Evolutionary conservation across 64 coral and sea anemone species (phyloP), one percentile per base, ranked within the genome.

Genomic region (Pocillopora verrucosa): DNA sequence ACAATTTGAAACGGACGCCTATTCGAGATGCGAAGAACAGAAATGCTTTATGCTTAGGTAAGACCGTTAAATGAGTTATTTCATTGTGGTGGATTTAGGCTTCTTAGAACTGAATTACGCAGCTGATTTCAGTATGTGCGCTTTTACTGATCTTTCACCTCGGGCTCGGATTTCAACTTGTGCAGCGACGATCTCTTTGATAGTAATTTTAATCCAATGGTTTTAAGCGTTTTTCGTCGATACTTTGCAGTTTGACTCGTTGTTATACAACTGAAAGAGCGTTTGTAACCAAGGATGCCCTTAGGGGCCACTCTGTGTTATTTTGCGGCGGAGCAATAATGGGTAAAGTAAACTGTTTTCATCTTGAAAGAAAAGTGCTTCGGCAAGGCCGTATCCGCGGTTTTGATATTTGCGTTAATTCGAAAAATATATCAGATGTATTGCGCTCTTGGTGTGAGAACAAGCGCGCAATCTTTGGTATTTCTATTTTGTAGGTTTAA

Each of bases 21-120:
- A 90, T 96, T 61, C 94, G 91, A 24, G 83, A 96, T 74, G 94
- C 94, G 17, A 30, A 25, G 26, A 87, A 90, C 34, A 86, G 91
- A 36, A 89, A 93, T 64, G 94, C 94, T 9, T 89, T 93, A 3
- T 96, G 94, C 74, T 77, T 96, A 64, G 94, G 94, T 96, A 60
- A 93, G 94, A 84, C 22, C 11, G 65, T n/a, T 92, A 56, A 62
- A 75, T 76, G 34, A 51, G 79, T 86, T 24, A 57, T 67, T 25
- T 92, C 78, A 56, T 93, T 89, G 59, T 68, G 76, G 58, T 84
- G 69, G 61, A 24, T 11, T n/a, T 63, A 36, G 6, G 51, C 17
- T 26, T 60, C 35, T 73, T 88, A 15, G 67, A 38, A 65, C 25
- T 76, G 41, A 57, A 85, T 64, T 65, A 37, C n/a, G 59, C 15